Percentiles rank a stretch among this genome's conserved stretches.
Evolutionary conservation across 2,797 vertebrate genomes (phyloP).

Genomic region (Muraenolepis orangiensis): DNA sequence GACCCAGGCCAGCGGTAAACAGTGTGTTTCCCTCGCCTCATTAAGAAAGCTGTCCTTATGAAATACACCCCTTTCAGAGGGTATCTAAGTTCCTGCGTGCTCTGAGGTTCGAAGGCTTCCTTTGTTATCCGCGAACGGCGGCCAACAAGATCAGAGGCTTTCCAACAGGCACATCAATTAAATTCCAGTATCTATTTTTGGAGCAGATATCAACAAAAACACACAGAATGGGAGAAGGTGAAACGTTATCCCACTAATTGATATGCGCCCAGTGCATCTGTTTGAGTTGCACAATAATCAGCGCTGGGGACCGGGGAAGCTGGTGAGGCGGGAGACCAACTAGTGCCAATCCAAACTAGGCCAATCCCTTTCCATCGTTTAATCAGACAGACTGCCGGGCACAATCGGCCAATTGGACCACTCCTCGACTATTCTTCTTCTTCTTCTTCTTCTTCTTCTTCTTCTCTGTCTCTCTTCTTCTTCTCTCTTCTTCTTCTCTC

Average conservation of each 20-base stretch:
- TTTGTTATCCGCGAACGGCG: not conserved
- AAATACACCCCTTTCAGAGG: not conserved
- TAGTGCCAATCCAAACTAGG: constrained; percentile 19
- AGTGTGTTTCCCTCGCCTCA: not conserved
- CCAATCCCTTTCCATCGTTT: constrained; percentile 6
- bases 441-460: not conserved
- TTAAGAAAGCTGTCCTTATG: not conserved
- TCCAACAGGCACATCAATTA: not conserved
- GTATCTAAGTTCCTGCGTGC: not conserved
- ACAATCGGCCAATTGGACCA: constrained; percentile 19
- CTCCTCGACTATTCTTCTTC: not conserved
- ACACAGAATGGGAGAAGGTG: not conserved
- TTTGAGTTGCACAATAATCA: not conserved
- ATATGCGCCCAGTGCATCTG: not conserved
- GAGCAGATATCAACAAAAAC: not conserved
- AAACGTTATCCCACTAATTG: not conserved
- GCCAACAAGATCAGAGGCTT: not conserved
- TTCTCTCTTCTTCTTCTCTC: not conserved
- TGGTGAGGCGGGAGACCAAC: not conserved
- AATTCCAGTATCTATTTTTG: not conserved
- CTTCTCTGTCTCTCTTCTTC: not conserved
- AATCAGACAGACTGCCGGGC: not conserved
- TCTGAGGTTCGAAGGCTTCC: not conserved
- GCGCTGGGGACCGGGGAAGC: not conserved
- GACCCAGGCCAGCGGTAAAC: not conserved